Percentiles rank a stretch among this genome's conserved stretches.
phyloP scores from a whole-genome alignment of 2,797 vertebrate genomes.

The Loriculus beryllinus region DNA sequence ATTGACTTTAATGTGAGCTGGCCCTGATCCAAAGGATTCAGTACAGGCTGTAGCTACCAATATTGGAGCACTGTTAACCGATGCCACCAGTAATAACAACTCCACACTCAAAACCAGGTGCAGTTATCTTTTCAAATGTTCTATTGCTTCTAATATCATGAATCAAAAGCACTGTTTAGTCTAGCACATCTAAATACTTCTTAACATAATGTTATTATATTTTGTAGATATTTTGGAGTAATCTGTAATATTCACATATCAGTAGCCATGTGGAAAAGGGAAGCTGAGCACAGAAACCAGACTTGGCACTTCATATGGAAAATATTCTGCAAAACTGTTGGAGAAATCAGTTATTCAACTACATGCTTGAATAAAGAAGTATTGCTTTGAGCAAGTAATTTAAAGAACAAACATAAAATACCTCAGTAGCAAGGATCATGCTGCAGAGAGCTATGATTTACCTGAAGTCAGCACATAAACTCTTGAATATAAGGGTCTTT shows the following conservation, averaged over 20 bases:
- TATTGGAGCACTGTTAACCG: background rate
- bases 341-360: constrained; percentile 14
- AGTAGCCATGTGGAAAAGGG: background rate
- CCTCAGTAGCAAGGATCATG: background rate
- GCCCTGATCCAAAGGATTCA: background rate
- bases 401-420: constrained; percentile 40
- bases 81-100: background rate
- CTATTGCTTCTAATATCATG: background rate
- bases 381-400: constrained; percentile 27
- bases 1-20: background rate
- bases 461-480: constrained; percentile 30
- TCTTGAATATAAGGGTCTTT: constrained; percentile 7
- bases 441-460: constrained; percentile 9
- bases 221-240: background rate
- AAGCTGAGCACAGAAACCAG: background rate
- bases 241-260: background rate
- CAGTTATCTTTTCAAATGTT: background rate
- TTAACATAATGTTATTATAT: background rate
- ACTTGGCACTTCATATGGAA: background rate
- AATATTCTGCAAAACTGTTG: background rate
- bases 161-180: background rate
- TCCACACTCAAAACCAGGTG: background rate
- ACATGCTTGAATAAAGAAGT: background rate
- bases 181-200: background rate
- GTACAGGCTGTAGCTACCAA: background rate